Percentiles rank a stretch among this genome's conserved stretches.
phyloP scores from a whole-genome alignment of 2,113 vertebrate species.

The Cinclus cinclus region DNA sequence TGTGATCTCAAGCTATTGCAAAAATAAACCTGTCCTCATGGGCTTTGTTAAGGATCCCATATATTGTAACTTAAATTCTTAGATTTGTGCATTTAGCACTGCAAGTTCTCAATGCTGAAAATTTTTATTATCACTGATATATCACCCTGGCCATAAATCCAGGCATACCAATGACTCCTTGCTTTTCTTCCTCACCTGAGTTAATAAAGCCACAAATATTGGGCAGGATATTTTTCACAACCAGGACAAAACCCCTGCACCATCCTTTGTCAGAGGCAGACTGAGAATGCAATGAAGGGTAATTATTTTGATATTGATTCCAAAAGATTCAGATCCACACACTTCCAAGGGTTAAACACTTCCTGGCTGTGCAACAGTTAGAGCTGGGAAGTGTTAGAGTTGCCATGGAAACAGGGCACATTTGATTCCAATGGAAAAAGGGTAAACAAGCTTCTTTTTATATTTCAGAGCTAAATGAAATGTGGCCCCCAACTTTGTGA shows the following conservation, averaged over 20 bases:
- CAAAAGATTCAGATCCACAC: background rate
- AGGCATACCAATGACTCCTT: background rate
- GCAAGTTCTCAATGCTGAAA: background rate
- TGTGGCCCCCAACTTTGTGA: background rate
- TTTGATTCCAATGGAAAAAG: constrained; percentile 30
- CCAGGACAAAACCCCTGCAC: background rate
- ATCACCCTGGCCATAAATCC: background rate
- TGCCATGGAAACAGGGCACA: constrained; percentile 50
- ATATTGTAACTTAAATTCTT: background rate
- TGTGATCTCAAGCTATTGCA: background rate
- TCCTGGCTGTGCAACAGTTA: background rate
- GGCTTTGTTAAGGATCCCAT: background rate
- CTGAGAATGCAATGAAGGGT: background rate
- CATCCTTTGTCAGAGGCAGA: background rate
- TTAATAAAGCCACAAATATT: background rate
- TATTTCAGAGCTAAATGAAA: constrained; percentile 11
- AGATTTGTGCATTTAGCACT: background rate
- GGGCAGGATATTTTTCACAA: background rate
- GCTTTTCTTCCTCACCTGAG: background rate
- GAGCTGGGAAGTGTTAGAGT: constrained; percentile 29
- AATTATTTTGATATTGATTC: background rate
- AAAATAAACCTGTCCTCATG: background rate
- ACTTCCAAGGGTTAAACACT: constrained; percentile 49
- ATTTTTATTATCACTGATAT: background rate
- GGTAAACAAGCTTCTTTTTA: constrained; percentile 37